These are phyloP conservation scores for Plumapathes pennacea DNA, from an alignment of 92 coral and sea anemone species.

Conservation along the genomic window DNA sequence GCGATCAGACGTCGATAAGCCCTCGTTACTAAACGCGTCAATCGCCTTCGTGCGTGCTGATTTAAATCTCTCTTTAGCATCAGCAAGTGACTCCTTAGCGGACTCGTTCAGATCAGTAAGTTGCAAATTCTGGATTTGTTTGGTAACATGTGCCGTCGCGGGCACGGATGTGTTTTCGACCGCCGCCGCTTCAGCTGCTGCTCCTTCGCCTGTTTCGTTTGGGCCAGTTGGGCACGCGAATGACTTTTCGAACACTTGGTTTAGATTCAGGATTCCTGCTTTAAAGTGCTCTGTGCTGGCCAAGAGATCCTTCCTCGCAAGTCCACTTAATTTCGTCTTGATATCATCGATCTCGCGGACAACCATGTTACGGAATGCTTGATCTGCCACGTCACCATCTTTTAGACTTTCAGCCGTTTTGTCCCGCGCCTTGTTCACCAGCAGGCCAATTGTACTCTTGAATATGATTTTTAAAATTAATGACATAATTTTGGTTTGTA, in stretches of 20 bases:
- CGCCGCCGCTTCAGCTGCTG: too few species aligned
- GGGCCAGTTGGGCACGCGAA: neutral
- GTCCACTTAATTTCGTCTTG: conserved; percentile 19
- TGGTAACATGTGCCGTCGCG: neutral
- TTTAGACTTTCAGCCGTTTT: conserved; percentile 22
- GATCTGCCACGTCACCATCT: conserved; percentile 40
- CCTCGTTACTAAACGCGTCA: conserved; percentile 50
- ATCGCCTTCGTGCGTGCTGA: conserved; percentile 48
- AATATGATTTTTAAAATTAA: conserved; percentile 19
- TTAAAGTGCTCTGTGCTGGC: conserved; percentile 3
- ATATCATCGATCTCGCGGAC: conserved; percentile 35
- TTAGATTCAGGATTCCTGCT: conserved; percentile 1
- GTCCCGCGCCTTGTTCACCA: conserved; percentile 41
- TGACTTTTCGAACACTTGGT: too few species aligned
- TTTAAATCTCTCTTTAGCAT: conserved; percentile 32
- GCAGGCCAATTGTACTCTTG: conserved; percentile 39
- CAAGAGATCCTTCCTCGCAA: conserved; percentile 5
- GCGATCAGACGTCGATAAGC: conserved; percentile 36
- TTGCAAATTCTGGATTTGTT: conserved; percentile 1
- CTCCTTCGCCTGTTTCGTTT: too few species aligned
- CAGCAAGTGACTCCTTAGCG: neutral
- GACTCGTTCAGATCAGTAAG: conserved; percentile 4
- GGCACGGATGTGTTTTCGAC: too few species aligned
- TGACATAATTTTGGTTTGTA: too few species aligned
- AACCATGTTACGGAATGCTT: conserved; percentile 18